Percentiles rank a stretch among this genome's conserved stretches.
Evolutionary conservation across 2,113 vertebrate species (phyloP).

Genomic region (Calypte anna): DNA sequence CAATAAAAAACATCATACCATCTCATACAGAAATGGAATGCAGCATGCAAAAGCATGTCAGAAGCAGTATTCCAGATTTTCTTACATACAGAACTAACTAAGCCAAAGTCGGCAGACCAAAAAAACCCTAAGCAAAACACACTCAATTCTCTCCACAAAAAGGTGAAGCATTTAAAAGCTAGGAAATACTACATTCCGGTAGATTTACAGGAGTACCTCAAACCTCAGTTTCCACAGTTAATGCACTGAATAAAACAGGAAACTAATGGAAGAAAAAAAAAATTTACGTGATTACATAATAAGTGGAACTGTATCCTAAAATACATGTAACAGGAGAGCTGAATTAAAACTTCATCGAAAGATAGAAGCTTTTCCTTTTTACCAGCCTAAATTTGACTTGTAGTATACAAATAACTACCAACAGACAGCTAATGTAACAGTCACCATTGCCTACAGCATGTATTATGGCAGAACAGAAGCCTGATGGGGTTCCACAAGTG

Average conservation of each 20-base stretch:
- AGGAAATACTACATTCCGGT: background rate
- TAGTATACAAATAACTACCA: background rate
- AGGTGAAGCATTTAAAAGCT: background rate
- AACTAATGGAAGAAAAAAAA: background rate
- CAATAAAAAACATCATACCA: background rate
- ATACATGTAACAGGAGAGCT: background rate
- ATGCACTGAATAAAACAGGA: background rate
- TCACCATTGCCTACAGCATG: background rate
- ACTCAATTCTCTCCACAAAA: background rate
- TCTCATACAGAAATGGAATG: background rate
- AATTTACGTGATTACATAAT: background rate
- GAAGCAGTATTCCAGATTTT: background rate
- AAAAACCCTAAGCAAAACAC: background rate
- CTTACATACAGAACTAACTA: background rate
- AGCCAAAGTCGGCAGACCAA: background rate
- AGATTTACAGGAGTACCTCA: background rate
- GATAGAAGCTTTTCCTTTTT: background rate
- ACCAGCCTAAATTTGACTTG: background rate
- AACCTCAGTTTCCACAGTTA: background rate
- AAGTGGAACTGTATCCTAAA: slow-evolving; percentile 4
- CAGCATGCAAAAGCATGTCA: background rate
- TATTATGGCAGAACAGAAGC: background rate
- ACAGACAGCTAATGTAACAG: background rate
- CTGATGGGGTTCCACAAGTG: background rate
- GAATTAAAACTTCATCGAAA: slow-evolving; percentile 2